These are phyloP conservation scores for Pteromalus puparum DNA, from an alignment of 1,140 invertebrate genomes.

Conservation along the genomic window DNA sequence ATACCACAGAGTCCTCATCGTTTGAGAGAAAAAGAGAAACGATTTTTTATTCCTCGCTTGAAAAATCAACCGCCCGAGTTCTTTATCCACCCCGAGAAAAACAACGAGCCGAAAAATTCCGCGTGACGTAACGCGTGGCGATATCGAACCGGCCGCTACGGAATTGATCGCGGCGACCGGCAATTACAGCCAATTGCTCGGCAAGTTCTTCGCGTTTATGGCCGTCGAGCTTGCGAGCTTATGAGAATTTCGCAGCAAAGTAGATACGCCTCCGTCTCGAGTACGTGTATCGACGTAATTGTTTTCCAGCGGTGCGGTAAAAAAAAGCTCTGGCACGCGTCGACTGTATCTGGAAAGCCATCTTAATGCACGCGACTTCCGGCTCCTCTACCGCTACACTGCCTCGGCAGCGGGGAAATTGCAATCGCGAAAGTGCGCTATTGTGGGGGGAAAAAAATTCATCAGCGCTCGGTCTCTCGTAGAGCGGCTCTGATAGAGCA, in stretches of 20 bases:
- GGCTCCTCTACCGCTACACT: not conserved
- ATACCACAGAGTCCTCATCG: no score
- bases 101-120: not conserved
- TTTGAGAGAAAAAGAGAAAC: no score
- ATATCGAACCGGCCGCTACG: not conserved
- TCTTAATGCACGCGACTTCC: not conserved
- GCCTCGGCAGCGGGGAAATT: not conserved
- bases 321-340: no score
- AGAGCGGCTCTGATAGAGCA: not conserved
- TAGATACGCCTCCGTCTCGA: no score
- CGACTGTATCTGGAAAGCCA: no score
- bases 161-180: not conserved
- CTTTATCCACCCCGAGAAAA: not conserved
- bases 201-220: not conserved
- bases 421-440: slow-evolving; percentile 8
- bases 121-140: no score
- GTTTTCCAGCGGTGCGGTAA: no score
- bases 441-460: not conserved
- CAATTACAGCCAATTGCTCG: slow-evolving; percentile 35
- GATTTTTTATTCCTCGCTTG: no score
- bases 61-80: no score
- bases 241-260: no score
- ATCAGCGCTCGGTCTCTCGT: not conserved
- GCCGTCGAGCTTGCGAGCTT: not conserved
- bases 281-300: no score